phyloP scores from a whole-genome alignment of 64 coral and sea anemone genomes.

The Montipora sp. region DNA sequence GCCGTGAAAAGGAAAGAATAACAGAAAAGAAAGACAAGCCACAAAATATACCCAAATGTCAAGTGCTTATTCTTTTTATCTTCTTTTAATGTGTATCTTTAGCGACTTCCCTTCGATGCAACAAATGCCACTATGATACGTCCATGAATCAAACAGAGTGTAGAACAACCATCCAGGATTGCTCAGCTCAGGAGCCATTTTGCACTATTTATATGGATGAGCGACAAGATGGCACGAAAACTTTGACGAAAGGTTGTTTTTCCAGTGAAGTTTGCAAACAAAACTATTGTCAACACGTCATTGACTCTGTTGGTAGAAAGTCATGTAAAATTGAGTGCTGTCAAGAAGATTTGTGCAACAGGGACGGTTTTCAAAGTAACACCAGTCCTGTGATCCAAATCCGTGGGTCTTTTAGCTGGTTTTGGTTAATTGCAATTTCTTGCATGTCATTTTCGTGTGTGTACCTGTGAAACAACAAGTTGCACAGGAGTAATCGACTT shows the following conservation, averaged over 20 bases:
- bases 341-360: slow-evolving; percentile 44
- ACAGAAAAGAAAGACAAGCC: no score
- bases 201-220: neutral
- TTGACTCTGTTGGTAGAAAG: neutral
- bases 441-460: neutral
- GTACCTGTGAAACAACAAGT: neutral
- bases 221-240: neutral
- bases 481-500: neutral
- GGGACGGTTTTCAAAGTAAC: neutral
- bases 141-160: neutral
- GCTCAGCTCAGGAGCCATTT: neutral
- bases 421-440: neutral
- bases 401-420: neutral
- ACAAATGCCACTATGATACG: neutral
- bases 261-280: neutral
- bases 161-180: neutral
- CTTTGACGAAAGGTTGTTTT: neutral
- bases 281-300: neutral
- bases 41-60: neutral
- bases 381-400: neutral
- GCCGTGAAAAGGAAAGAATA: no score
- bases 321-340: slow-evolving; percentile 20
- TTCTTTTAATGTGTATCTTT: neutral
- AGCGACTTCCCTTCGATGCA: slow-evolving; percentile 17
- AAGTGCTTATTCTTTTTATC: neutral